Percentiles rank a stretch among this genome's conserved stretches.
Evolutionary conservation across 2,888 invertebrate species (phyloP).

Genomic region (Heliconius cydno): DNA sequence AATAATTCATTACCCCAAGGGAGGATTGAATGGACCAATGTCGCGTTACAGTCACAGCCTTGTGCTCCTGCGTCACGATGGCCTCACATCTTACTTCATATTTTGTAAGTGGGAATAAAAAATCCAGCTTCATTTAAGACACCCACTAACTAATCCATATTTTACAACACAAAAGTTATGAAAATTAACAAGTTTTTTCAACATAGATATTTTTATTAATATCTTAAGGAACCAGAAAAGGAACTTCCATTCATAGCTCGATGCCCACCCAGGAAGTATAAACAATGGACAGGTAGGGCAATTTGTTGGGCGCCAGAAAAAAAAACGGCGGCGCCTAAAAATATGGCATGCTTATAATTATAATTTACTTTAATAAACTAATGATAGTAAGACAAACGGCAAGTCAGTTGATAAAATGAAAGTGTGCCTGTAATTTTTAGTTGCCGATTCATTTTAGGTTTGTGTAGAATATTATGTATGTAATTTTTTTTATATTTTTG

Average conservation of each 20-base stretch:
- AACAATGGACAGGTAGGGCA: conserved; percentile 40
- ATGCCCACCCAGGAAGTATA: conserved; percentile 43
- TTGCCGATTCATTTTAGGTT: conserved; percentile 32
- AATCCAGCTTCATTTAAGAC: neutral
- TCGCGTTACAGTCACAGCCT: too few species aligned
- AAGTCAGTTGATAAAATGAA: conserved; percentile 40
- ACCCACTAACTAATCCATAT: neutral
- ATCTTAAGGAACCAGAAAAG: neutral
- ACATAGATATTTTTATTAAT: neutral
- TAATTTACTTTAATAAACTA: conserved; percentile 38
- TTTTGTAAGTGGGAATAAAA: too few species aligned
- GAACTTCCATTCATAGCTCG: conserved; percentile 37
- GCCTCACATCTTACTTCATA: too few species aligned
- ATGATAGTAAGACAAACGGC: conserved; percentile 42
- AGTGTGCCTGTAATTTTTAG: conserved; percentile 34
- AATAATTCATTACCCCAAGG: too few species aligned
- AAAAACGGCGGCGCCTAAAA: conserved; percentile 41
- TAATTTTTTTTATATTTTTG: neutral
- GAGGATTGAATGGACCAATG: too few species aligned
- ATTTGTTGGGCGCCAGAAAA: conserved; percentile 33
- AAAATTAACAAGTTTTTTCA: conserved; percentile 6
- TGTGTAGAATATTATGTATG: conserved; percentile 8
- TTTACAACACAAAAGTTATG: neutral
- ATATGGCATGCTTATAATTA: conserved; percentile 29
- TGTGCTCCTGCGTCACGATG: too few species aligned